Conservation (phyloP, 2,797 vertebrate genomes). For the Enteromius afrohamiltoni region DNA sequence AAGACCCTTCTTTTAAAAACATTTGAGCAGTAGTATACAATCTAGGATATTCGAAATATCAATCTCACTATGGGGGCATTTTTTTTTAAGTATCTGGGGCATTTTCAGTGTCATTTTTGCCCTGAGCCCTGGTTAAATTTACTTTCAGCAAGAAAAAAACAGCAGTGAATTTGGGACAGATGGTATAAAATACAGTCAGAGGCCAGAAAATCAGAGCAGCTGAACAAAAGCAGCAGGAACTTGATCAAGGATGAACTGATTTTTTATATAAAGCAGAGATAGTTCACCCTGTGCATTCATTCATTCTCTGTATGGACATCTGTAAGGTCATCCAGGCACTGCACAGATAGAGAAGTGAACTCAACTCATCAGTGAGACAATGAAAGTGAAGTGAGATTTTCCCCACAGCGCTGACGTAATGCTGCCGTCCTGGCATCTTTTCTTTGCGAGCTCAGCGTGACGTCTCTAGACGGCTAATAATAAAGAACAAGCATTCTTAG, state of each 20-base stretch:
- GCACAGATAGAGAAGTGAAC: neutral
- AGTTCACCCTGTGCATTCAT: neutral
- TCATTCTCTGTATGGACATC: neutral
- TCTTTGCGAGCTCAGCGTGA: neutral
- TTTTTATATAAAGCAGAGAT: neutral
- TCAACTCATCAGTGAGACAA: neutral
- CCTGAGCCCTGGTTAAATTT: neutral
- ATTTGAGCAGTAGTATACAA: neutral
- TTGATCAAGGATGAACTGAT: neutral
- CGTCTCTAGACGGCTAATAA: neutral
- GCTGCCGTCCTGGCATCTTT: neutral
- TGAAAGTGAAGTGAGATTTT: conserved; percentile 3
- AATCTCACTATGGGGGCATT: neutral
- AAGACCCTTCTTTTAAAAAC: neutral
- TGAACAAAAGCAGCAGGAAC: conserved; percentile 1
- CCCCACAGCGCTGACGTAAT: neutral
- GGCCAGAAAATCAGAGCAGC: neutral
- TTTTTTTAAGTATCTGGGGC: too few species aligned
- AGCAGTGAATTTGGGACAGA: neutral
- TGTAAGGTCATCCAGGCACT: neutral
- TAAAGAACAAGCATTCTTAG: neutral
- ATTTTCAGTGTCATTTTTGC: neutral
- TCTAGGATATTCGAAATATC: neutral
- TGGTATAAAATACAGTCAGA: neutral
- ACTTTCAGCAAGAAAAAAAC: neutral